Base-by-base conservation (phyloP, 2,113 vertebrate species). In the Scatophagus argus region DNA sequence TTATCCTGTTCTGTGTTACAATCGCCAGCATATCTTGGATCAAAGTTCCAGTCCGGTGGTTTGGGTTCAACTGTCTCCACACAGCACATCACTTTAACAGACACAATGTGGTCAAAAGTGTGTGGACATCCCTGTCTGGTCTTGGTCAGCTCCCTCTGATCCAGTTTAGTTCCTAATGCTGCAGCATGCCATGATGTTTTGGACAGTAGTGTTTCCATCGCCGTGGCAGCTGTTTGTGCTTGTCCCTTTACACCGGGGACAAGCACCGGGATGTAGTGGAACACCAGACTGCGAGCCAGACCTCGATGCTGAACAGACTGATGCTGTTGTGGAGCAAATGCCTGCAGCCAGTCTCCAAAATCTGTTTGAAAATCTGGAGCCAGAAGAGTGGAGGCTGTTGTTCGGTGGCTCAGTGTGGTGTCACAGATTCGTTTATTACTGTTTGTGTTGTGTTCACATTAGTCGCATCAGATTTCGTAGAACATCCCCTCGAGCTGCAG, bases 251-350 rank as follows among this genome's bases (percentile, higher is more conserved):
- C n/a, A n/a, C n/a, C n/a, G n/a, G n/a, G n/a, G n/a, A n/a, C 49
- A n/a, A 51, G 2, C 49, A 52, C 49, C 23, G 12, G 12, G 23
- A 14, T 52, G 5, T 27, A 16, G 23, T 52, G 11, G 23, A 52
- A 7, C 23, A 1, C n/a, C 1, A 2, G n/a, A 5, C n/a, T 1
- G 3, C 4, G 1, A 8, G 6, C 12, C 13, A 16, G 49, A 2
- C 12, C 23, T 27, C 4, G 10, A 31, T 16, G 6, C 17, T 4
- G 19, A 32, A 56, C 1, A 19, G 54, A 14, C 32, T 14, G 32
- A 59, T 7, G 13, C 6, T 38, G 3, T 23, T 3, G 32, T 21
- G 31, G 32, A 38, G 11, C 12, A 16, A 60, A 38, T 23, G 6
- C 6, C 56, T 23, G 56, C 56, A 38, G 34, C 32, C 10, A 3